Conservation (phyloP, 2,888 invertebrate genomes). For the Phalera bucephala region DNA sequence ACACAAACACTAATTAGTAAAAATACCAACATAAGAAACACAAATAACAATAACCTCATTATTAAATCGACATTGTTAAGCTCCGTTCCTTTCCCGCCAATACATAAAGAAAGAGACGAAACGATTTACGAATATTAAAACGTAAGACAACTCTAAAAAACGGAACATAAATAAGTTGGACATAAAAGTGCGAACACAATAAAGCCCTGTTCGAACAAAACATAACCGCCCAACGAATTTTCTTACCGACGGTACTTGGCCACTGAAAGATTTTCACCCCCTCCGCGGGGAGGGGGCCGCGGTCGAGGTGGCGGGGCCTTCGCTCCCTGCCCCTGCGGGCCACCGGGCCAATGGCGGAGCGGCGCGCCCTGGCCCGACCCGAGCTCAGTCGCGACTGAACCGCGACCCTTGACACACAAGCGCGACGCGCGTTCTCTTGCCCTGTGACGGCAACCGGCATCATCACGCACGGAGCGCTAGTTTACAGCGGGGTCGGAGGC, state of each 20-base stretch:
- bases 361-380: conserved; percentile 77
- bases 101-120: conserved; percentile 19
- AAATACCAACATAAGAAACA: too few species aligned
- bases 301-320: conserved; percentile 80
- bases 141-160: conserved; percentile 17
- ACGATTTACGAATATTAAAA: conserved; percentile 14
- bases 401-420: conserved; percentile 81
- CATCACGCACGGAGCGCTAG: conserved; percentile 84
- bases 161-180: conserved; percentile 18
- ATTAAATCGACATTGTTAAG: too few species aligned
- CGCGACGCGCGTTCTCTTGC: conserved; percentile 67
- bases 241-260: conserved; percentile 70
- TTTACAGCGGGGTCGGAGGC: conserved; percentile 83
- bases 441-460: conserved; percentile 72
- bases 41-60: too few species aligned
- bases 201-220: conserved; percentile 15
- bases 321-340: conserved; percentile 79
- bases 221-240: conserved; percentile 46
- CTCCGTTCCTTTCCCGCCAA: conserved; percentile 14
- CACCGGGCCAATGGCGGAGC: conserved; percentile 82
- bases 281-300: conserved; percentile 54
- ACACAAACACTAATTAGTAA: too few species aligned
- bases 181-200: conserved; percentile 11
- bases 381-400: conserved; percentile 79
- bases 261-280: conserved; percentile 74